Conservation (phyloP, 2,888 invertebrate species). For the Microctonus brassicae region DNA sequence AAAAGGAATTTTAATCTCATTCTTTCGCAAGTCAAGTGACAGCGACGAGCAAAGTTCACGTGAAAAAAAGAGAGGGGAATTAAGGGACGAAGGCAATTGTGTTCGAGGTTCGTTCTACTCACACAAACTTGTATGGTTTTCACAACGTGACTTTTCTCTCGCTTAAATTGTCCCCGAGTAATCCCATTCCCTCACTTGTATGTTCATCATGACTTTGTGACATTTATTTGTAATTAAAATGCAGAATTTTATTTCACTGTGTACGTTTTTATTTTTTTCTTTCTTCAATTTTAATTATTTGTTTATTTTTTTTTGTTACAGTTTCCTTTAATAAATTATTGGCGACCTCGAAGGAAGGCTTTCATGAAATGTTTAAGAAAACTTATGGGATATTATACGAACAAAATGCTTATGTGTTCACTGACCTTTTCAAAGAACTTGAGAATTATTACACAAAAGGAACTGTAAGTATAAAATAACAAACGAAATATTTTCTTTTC, state of each 20-base stretch:
- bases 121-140: neutral
- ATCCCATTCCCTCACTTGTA: neutral
- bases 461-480: constrained; percentile 56
- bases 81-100: constrained; percentile 3
- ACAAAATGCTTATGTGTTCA: constrained; percentile 93
- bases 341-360: constrained; percentile 85
- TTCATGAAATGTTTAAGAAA: constrained; percentile 95
- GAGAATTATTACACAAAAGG: constrained; percentile 91
- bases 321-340: constrained; percentile 90
- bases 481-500: neutral
- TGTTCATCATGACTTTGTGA: neutral
- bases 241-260: neutral
- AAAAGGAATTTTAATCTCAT: constrained; percentile 63
- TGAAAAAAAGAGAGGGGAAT: neutral
- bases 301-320: constrained; percentile 70
- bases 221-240: constrained; percentile 3
- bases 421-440: constrained; percentile 89
- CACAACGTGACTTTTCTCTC: neutral
- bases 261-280: neutral
- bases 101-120: neutral
- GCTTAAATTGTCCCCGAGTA: neutral
- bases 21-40: constrained; percentile 55
- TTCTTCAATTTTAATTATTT: constrained; percentile 2
- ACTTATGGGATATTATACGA: constrained; percentile 97
- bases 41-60: constrained; percentile 45